Evolutionary conservation across 2,888 invertebrate species (phyloP).

Genomic region (Nysson spinosus): DNA sequence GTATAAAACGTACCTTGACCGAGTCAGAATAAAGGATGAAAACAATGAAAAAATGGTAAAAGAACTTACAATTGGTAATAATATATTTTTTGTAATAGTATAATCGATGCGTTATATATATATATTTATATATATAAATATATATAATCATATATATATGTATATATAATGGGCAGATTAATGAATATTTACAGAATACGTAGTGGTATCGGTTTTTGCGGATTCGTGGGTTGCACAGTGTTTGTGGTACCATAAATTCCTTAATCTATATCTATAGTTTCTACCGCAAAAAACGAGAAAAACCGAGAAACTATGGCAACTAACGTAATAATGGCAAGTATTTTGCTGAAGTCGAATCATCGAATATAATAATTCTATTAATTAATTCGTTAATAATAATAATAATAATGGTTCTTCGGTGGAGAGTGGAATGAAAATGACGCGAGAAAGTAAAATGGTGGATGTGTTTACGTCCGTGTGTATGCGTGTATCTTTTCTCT

Average conservation of each 20-base stretch:
- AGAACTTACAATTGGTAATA: constrained; percentile 72
- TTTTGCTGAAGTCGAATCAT: constrained; percentile 54
- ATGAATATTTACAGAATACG: constrained; percentile 76
- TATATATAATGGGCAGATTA: constrained; percentile 70
- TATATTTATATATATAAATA: constrained; percentile 60
- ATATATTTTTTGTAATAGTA: constrained; percentile 73
- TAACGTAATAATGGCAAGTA: constrained; percentile 74
- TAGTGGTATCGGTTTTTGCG: constrained; percentile 70
- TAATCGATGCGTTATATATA: constrained; percentile 70
- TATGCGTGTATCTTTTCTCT: too few relatives aligned
- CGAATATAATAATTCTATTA: constrained; percentile 15
- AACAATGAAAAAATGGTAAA: constrained; percentile 51
- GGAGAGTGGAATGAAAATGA: constrained; percentile 55
- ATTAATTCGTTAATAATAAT: too few relatives aligned
- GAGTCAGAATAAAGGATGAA: constrained; percentile 38
- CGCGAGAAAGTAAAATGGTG: constrained; percentile 32
- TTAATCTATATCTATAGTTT: constrained; percentile 46
- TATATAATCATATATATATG: constrained; percentile 56
- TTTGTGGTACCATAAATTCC: constrained; percentile 46
- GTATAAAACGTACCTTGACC: constrained; percentile 3
- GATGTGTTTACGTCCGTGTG: too few relatives aligned
- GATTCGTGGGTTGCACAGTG: constrained; percentile 56
- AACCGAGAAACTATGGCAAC: constrained; percentile 71
- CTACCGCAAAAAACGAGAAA: constrained; percentile 56
- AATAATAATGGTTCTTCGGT: too few relatives aligned